Evolutionary conservation across 2,888 invertebrate species (phyloP).

Genomic region (Cantharis nigra): DNA sequence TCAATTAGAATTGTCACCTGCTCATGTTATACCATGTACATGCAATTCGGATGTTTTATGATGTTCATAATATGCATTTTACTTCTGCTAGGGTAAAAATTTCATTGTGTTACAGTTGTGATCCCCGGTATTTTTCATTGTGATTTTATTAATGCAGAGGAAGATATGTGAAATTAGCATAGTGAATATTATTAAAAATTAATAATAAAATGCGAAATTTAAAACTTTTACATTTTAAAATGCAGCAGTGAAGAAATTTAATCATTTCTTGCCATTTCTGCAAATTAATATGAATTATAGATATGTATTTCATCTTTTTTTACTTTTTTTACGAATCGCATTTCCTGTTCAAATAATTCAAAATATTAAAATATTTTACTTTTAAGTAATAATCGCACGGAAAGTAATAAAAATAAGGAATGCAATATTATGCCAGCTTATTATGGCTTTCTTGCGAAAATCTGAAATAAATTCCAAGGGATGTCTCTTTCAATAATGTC

Average conservation of each 20-base stretch:
- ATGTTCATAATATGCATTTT: background rate
- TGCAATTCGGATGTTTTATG: background rate
- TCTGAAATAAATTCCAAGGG: conserved; percentile 30
- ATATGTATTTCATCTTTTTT: background rate
- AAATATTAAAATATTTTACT: background rate
- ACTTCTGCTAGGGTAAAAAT: background rate
- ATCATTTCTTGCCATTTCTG: background rate
- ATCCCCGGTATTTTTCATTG: background rate
- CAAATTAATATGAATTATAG: background rate
- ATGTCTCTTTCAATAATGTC: conserved; percentile 44
- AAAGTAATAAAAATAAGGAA: conserved; percentile 17
- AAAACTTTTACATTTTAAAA: background rate
- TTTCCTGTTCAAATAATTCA: background rate
- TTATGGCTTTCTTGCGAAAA: conserved; percentile 27
- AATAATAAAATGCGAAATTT: background rate
- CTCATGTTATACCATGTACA: no score
- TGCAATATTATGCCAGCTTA: conserved; percentile 31
- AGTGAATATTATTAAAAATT: background rate
- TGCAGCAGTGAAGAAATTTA: background rate
- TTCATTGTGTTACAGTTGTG: background rate
- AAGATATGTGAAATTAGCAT: background rate
- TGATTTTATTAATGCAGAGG: background rate
- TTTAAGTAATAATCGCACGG: background rate
- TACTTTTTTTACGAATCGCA: no score
- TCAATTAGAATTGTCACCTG: no score